A percentile compares a stretch with the other conserved stretches of the same genome.
phyloP scores from a whole-genome alignment of 2,888 invertebrate species.

The Schizaphis graminum region DNA sequence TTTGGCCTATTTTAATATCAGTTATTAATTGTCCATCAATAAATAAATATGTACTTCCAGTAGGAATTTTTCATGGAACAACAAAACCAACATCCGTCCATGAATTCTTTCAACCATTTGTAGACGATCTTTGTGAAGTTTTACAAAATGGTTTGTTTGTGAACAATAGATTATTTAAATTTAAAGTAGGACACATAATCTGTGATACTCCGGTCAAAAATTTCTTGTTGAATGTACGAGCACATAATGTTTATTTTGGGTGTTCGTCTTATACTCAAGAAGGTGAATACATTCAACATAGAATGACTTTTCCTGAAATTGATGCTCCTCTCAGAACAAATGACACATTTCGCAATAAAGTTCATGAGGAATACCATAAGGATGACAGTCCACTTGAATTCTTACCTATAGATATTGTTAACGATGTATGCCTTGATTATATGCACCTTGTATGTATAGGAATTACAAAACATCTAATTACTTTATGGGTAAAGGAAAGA shows the following conservation, averaged over 20 bases:
- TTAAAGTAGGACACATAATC: not conserved
- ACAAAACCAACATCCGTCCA: not conserved
- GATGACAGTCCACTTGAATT: not conserved
- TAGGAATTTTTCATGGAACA: not conserved
- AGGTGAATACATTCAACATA: not conserved
- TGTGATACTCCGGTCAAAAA: slow-evolving; percentile 4
- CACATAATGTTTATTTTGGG: slow-evolving; percentile 3
- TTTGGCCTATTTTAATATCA: too few relatives aligned
- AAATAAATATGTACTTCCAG: not conserved
- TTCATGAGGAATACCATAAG: slow-evolving; percentile 17
- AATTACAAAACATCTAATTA: not conserved
- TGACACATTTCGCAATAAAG: slow-evolving; percentile 1
- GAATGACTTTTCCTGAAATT: slow-evolving; percentile 10
- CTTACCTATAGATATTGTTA: not conserved
- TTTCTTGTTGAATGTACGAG: not conserved
- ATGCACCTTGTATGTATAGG: slow-evolving; percentile 15
- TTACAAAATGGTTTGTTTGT: not conserved
- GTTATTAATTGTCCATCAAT: not conserved
- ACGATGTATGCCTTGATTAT: not conserved
- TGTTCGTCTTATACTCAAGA: slow-evolving; percentile 21
- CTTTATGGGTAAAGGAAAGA: slow-evolving; percentile 6
- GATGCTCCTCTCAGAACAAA: not conserved
- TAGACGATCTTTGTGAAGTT: not conserved
- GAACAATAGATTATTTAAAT: not conserved
- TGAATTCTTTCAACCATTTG: not conserved